These are phyloP conservation scores for Phylloscopus trochilus DNA, from an alignment of 2,113 vertebrate species.

Conservation along the genomic window DNA sequence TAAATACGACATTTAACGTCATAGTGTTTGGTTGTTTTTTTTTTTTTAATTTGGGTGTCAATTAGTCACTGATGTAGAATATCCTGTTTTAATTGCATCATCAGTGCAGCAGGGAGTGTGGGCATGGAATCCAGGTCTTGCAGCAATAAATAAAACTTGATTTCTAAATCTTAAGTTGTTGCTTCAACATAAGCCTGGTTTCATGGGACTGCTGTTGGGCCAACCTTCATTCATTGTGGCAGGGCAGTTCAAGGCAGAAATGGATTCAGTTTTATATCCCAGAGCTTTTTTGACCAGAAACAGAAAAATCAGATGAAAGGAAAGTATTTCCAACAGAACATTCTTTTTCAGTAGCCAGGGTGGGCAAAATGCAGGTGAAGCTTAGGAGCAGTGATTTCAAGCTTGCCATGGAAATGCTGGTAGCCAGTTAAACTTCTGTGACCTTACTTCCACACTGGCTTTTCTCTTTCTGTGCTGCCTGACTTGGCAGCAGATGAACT, in stretches of 20 bases:
- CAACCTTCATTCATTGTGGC: neutral
- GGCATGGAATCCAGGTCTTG: neutral
- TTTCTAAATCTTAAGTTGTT: neutral
- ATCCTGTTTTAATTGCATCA: neutral
- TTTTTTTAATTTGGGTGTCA: neutral
- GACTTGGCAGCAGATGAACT: neutral
- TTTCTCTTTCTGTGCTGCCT: neutral
- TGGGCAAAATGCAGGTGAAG: neutral
- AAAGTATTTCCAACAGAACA: neutral
- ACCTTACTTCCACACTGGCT: neutral
- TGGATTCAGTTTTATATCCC: neutral
- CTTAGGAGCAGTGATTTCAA: neutral
- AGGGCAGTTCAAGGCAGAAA: neutral
- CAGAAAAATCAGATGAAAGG: neutral
- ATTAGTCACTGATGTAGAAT: slow-evolving; percentile 30
- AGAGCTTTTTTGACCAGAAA: neutral
- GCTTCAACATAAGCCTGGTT: neutral
- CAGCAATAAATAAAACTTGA: neutral
- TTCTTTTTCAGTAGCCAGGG: neutral
- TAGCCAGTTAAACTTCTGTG: neutral
- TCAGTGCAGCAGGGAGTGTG: neutral
- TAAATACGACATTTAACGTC: slow-evolving; percentile 27
- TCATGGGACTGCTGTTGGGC: neutral
- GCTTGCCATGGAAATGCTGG: neutral
- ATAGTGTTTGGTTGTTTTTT: neutral